Percentiles rank a stretch among this genome's conserved stretches.
Evolutionary conservation across 1,140 invertebrate species (phyloP).

Genomic region (Procambarus clarkii): DNA sequence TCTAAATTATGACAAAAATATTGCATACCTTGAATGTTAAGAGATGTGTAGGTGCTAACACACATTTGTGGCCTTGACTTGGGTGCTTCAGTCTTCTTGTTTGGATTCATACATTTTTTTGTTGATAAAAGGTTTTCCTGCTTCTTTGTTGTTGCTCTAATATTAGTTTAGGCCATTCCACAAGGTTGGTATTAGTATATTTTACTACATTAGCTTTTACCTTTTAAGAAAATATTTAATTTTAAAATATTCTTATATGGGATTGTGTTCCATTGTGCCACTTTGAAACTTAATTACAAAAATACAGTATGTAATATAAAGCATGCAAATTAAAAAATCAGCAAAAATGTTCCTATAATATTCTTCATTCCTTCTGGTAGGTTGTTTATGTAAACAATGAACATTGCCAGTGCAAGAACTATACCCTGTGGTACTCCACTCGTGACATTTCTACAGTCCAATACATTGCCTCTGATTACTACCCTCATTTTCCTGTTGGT

Average conservation of each 20-base stretch:
- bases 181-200: neutral
- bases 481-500: too few species aligned
- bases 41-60: conserved; percentile 33
- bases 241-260: neutral
- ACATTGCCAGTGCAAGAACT: too few species aligned
- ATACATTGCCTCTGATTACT: too few species aligned
- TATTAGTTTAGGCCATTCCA: neutral
- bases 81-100: conserved; percentile 12
- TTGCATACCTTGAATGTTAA: neutral
- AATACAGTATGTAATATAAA: neutral
- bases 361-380: too few species aligned
- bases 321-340: neutral
- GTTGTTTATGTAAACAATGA: too few species aligned
- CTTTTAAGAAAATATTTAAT: neutral
- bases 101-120: neutral
- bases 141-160: neutral
- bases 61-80: conserved; percentile 22
- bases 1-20: neutral
- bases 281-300: neutral
- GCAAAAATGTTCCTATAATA: too few species aligned
- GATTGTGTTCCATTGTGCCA: neutral
- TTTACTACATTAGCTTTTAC: neutral
- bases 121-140: neutral
- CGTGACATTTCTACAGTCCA: too few species aligned
- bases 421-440: too few species aligned